phyloP scores from a whole-genome alignment of 1,140 invertebrate species.

The Paralvinella palmiformis region DNA sequence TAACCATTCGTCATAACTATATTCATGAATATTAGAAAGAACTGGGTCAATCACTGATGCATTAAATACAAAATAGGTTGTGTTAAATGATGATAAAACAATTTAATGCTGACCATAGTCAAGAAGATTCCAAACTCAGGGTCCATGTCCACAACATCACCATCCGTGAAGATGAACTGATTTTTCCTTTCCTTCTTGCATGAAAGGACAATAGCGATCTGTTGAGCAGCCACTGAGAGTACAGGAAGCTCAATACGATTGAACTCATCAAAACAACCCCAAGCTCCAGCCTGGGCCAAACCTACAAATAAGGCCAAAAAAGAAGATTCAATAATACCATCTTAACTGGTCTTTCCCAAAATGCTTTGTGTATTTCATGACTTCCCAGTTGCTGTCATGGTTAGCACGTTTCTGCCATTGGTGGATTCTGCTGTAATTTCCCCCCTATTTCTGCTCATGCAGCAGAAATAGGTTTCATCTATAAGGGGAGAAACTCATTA shows the following conservation, averaged over 20 bases:
- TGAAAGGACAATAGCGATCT: conserved; percentile 86
- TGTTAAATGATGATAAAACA: too few relatives aligned
- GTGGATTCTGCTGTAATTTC: too few relatives aligned
- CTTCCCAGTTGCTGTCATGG: too few relatives aligned
- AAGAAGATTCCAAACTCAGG: conserved; percentile 96
- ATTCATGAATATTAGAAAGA: neutral
- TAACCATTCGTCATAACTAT: neutral
- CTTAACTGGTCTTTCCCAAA: too few relatives aligned
- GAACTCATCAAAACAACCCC: conserved; percentile 96
- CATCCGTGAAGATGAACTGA: conserved; percentile 87
- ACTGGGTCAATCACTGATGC: too few relatives aligned
- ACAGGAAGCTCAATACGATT: conserved; percentile 93
- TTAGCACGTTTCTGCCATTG: too few relatives aligned
- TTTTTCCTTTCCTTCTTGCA: conserved; percentile 87
- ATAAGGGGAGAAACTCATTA: too few relatives aligned
- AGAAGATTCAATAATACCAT: too few relatives aligned
- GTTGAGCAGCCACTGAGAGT: conserved; percentile 90
- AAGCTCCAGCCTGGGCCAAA: conserved; percentile 87
- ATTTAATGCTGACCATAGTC: conserved; percentile 71
- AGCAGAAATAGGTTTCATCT: too few relatives aligned
- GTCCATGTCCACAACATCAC: conserved; percentile 87
- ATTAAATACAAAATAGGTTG: too few relatives aligned
- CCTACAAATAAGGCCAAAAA: conserved; percentile 52
- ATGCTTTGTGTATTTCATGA: too few relatives aligned
- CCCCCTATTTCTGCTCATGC: too few relatives aligned